These are phyloP conservation scores for Gambusia holbrooki DNA, from an alignment of 2,113 vertebrate species.

Conservation along the genomic window DNA sequence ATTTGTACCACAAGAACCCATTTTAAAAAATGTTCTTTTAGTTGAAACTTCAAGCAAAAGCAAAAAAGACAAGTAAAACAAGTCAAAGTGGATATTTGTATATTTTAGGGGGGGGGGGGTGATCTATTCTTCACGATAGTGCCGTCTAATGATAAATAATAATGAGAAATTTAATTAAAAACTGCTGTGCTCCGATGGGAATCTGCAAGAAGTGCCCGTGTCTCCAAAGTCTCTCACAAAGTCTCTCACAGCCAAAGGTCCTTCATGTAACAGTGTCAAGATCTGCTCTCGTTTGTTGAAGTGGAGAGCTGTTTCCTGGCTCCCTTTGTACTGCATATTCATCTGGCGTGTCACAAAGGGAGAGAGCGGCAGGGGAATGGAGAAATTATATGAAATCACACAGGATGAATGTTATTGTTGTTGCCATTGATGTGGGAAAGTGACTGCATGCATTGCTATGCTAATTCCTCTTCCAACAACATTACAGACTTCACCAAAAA, in stretches of 20 bases:
- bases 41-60: conserved; percentile 66
- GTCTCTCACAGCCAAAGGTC: conserved; percentile 63
- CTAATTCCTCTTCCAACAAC: conserved; percentile 53
- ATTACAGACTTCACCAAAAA: conserved; percentile 39
- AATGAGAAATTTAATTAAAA: conserved; percentile 48
- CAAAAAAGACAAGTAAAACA: conserved; percentile 49
- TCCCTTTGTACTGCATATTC: conserved; percentile 61
- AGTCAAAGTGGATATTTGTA: conserved; percentile 62
- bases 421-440: conserved; percentile 74
- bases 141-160: conserved; percentile 20
- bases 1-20: conserved; percentile 61
- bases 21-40: conserved; percentile 65
- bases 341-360: conserved; percentile 75
- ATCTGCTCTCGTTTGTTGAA: conserved; percentile 64
- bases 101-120: conserved; percentile 32
- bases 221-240: conserved; percentile 53
- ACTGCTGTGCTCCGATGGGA: conserved; percentile 33
- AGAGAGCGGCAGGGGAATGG: conserved; percentile 60
- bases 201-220: conserved; percentile 40
- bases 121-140: conserved; percentile 23
- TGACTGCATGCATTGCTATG: conserved; percentile 47
- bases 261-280: conserved; percentile 68
- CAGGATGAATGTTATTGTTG: conserved; percentile 70
- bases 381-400: conserved; percentile 77
- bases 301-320: conserved; percentile 73